phyloP scores from a whole-genome alignment of 1,140 invertebrate species.

The Leptinotarsa texana region DNA sequence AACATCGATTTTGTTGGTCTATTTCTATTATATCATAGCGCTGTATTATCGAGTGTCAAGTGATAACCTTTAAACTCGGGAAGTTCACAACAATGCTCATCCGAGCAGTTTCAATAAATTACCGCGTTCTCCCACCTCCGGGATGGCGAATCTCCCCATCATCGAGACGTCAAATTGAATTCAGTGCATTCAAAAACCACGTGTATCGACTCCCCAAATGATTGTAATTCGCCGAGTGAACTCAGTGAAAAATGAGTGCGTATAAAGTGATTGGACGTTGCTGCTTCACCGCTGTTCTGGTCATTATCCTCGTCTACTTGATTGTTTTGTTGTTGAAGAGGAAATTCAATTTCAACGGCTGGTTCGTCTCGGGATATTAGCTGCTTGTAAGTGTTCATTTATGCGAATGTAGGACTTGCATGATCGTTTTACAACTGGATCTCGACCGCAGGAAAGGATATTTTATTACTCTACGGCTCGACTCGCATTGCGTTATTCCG shows the following conservation, averaged over 20 bases:
- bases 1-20: no score
- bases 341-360: conserved; percentile 52
- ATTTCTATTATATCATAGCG: no score
- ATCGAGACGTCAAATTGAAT: neutral
- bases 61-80: conserved; percentile 4
- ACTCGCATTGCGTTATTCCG: neutral
- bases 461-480: neutral
- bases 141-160: neutral
- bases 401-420: neutral
- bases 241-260: conserved; percentile 33
- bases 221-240: neutral
- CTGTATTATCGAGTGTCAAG: neutral
- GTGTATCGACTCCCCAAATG: neutral
- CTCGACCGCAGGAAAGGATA: conserved; percentile 5
- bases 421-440: conserved; percentile 24
- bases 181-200: neutral
- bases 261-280: conserved; percentile 47
- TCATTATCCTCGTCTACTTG: conserved; percentile 50
- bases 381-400: conserved; percentile 19
- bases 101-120: neutral
- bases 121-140: conserved; percentile 6
- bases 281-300: conserved; percentile 50
- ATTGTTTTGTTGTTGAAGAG: conserved; percentile 51
- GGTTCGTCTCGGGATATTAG: conserved; percentile 34
- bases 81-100: conserved; percentile 1